These are phyloP conservation scores for Aquatica leii DNA, from an alignment of 2,888 invertebrate genomes.

Conservation along the genomic window DNA sequence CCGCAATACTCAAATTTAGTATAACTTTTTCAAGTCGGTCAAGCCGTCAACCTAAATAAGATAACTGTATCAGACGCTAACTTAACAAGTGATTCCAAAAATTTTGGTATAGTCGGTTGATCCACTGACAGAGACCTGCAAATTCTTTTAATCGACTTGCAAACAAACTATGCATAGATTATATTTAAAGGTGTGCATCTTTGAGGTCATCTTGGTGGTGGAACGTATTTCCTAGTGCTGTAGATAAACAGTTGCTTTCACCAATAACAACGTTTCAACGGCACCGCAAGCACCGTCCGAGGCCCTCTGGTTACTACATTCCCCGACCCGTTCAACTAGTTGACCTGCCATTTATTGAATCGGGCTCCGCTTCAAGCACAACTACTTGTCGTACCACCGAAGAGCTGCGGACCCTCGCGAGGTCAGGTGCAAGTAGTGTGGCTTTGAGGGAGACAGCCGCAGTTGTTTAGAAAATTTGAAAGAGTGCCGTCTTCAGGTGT, in stretches of 20 bases:
- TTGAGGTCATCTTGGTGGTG: conserved; percentile 33
- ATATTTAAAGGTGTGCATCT: conserved; percentile 18
- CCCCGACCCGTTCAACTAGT: conserved; percentile 48
- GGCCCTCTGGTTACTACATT: conserved; percentile 45
- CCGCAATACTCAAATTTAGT: no score
- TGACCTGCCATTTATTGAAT: conserved; percentile 43
- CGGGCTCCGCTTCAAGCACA: conserved; percentile 35
- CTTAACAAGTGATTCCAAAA: no score
- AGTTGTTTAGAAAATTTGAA: conserved; percentile 58
- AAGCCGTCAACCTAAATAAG: no score
- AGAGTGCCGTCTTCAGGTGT: conserved; percentile 49
- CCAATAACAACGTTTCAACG: conserved; percentile 23
- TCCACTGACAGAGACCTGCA: neutral
- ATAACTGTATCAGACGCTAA: no score
- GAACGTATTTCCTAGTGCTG: conserved; percentile 32
- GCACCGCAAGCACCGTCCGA: conserved; percentile 25
- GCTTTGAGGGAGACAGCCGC: conserved; percentile 56
- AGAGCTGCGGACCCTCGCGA: conserved; percentile 57
- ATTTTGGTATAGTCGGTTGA: no score
- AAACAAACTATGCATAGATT: conserved; percentile 9
- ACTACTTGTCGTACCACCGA: conserved; percentile 45
- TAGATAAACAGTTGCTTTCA: conserved; percentile 30
- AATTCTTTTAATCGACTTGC: neutral
- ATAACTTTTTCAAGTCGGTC: no score
- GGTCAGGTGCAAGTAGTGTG: conserved; percentile 58